Evolutionary conservation across 2,113 vertebrate species (phyloP).

Genomic region (Vicugna pacos): DNA sequence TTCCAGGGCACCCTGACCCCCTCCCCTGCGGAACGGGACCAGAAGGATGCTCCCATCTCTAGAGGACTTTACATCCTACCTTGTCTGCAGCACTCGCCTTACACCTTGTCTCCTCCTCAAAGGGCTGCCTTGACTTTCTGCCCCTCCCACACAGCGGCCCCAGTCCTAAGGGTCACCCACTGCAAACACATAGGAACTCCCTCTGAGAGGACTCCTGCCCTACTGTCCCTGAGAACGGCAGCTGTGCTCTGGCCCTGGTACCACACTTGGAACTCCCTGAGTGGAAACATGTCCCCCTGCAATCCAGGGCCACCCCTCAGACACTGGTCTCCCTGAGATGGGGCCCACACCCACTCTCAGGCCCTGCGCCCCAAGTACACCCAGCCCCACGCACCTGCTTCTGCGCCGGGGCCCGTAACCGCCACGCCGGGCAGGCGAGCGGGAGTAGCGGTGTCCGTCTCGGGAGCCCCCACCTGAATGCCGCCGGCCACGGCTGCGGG

Average conservation of each 20-base stretch:
- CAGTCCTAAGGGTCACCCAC: rapidly evolving
- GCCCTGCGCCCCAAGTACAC: rapidly evolving
- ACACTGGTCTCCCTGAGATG: too few species aligned
- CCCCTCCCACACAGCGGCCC: background rate
- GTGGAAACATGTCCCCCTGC: too few species aligned
- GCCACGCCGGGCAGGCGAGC: slow-evolving; percentile 87
- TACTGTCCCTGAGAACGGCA: rapidly evolving
- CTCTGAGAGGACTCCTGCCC: background rate
- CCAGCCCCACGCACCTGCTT: slow-evolving; percentile 71
- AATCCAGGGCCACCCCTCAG: too few species aligned
- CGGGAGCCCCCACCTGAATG: slow-evolving; percentile 89
- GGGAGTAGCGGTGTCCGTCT: slow-evolving; percentile 87
- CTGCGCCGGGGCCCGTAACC: slow-evolving; percentile 81
- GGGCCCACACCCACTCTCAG: rapidly evolving
- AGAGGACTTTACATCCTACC: rapidly evolving
- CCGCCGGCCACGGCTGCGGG: slow-evolving; percentile 84
- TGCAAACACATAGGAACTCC: background rate
- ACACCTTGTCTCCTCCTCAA: background rate
- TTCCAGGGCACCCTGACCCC: too few species aligned
- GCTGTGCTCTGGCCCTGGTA: background rate
- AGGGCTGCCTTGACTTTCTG: too few species aligned
- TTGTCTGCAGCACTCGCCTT: rapidly evolving
- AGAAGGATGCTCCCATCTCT: rapidly evolving
- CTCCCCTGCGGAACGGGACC: rapidly evolving
- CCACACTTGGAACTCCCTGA: background rate